These are phyloP conservation scores for Sycobia sp. DNA, from an alignment of 1,140 invertebrate genomes.

Conservation along the genomic window DNA sequence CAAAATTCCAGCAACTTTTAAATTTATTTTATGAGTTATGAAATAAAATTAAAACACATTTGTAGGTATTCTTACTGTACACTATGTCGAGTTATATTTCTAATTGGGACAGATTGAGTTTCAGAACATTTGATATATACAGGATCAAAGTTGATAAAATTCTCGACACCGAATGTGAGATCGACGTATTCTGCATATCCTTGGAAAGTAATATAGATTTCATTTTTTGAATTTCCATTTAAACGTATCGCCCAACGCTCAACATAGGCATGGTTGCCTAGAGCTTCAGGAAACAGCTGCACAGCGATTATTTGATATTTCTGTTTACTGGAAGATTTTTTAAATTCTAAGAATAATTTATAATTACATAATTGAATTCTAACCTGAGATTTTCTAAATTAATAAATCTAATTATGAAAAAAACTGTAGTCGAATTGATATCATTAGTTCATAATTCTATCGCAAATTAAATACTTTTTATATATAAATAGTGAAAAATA, in stretches of 20 bases:
- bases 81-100: constrained; percentile 47
- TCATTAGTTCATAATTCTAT: neutral
- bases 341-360: no score
- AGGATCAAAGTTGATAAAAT: constrained; percentile 39
- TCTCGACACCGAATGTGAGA: constrained; percentile 37
- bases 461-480: neutral
- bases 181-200: constrained; percentile 46
- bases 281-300: constrained; percentile 42
- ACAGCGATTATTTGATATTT: constrained; percentile 45
- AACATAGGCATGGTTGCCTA: constrained; percentile 40
- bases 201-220: constrained; percentile 46
- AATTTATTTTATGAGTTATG: no score
- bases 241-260: constrained; percentile 48
- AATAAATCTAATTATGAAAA: no score
- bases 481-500: neutral
- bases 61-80: constrained; percentile 41
- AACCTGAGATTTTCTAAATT: no score
- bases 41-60: no score
- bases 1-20: no score
- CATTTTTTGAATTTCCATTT: constrained; percentile 40
- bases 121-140: constrained; percentile 38
- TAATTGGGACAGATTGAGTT: constrained; percentile 35
- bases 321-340: constrained; percentile 25
- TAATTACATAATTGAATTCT: no score
- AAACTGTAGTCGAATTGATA: no score